Evolutionary conservation across 37 sponge, comb jelly and placozoan genomes (phyloP).

Genomic region (Beroe forskalii): DNA sequence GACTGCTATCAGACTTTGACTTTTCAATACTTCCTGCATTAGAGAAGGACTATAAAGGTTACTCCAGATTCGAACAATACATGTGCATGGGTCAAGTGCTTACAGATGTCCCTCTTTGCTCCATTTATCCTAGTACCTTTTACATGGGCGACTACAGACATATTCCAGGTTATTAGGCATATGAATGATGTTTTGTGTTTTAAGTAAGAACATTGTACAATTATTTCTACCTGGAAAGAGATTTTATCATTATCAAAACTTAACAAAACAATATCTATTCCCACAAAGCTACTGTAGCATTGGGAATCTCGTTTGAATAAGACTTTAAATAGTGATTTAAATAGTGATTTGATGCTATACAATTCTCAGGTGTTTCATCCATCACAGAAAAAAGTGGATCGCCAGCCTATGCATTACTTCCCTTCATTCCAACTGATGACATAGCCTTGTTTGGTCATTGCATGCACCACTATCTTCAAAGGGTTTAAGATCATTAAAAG

Average conservation of each 20-base stretch:
- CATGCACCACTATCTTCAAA: background rate
- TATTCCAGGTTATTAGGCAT: background rate
- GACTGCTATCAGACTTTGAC: conserved; percentile 54
- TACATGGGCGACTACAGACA: conserved; percentile 51
- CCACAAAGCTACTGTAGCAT: too few relatives aligned
- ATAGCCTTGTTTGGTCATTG: conserved; percentile 52
- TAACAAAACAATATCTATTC: too few relatives aligned
- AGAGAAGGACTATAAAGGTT: background rate
- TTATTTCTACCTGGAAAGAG: too few relatives aligned
- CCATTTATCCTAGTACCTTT: background rate
- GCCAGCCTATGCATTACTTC: background rate
- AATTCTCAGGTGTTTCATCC: background rate
- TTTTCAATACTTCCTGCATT: conserved; percentile 48
- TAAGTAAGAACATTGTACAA: too few relatives aligned
- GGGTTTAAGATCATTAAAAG: background rate
- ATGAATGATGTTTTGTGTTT: too few relatives aligned
- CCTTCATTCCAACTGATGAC: conserved; percentile 51
- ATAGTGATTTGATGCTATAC: too few relatives aligned
- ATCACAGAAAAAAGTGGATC: conserved; percentile 25
- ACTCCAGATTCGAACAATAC: conserved; percentile 22
- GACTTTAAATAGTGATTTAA: too few relatives aligned
- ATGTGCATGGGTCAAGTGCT: background rate
- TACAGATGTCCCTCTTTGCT: conserved; percentile 23
- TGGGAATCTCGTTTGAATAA: too few relatives aligned
- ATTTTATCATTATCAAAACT: too few relatives aligned